Evolutionary conservation across 2,113 vertebrate genomes (phyloP), one percentile per base, ranked within the genome.

Genomic region (Callionymus lyra): DNA sequence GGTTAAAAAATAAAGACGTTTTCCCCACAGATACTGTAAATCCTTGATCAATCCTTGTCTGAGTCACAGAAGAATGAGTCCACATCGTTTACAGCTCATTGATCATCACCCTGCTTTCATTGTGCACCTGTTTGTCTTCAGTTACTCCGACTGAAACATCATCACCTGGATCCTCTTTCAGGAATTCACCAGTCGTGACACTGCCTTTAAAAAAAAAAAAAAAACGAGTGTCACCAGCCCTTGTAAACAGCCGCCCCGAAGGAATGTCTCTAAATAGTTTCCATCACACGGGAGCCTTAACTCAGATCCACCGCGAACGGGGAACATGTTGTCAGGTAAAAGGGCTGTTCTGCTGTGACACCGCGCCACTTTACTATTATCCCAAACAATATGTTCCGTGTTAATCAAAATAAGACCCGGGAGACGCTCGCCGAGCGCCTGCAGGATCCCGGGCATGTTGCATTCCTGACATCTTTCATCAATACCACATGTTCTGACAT

Each of bases 401-500:
- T 47, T 65, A 78, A 76, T 70, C 62, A 67, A 14, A 31, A 57
- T 56, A 62, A 46, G 6, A 14, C 72, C 66, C 80, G 40, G 12
- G 74, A 78, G 72, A 77, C 67, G 13, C 34, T 32, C 37, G 34
- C 9, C 6, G 34, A 60, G 52, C 6, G 74, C 69, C 68, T 67
- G 59, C 65, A 79, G 74, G 71, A 80, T 65, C 67, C 47, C 34
- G 41, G 65, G 74, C 68, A 59, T 57, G 56, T 65, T 65, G 42
- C 59, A 59, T 76, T 80, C 75, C 59, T 74, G 63, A 68, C 67
- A 66, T 44, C 47, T 74, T 65, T 74, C 74, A 84, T 83, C 81
- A 84, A 72, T 73, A 74, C 39, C 65, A 40, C 54, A 60, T 77
- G 76, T 72, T 66, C 65, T 75, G 72, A 77, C 77, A 84, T 80